Evolutionary conservation across 2,888 invertebrate genomes (phyloP), one percentile per base, ranked within the genome.

Genomic region (Tetramorium bicarinatum): DNA sequence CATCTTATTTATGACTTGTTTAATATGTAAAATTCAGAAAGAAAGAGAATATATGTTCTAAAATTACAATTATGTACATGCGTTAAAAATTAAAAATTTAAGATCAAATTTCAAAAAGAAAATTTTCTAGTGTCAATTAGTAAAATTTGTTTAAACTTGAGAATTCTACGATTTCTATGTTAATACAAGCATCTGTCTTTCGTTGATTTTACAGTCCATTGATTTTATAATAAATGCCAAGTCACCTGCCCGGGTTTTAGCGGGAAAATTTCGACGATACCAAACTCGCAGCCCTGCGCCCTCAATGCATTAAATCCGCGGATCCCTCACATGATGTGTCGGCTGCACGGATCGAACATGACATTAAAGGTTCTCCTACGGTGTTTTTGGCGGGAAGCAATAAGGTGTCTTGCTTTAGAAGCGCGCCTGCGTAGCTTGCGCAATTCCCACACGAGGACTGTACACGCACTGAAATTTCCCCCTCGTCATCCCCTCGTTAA

Each of bases 381-480:
- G 82, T 79, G 66, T 88, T 89, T 34, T 90, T 89, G 90, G 91
- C 90, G 90, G 91, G 90, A 89, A 90, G 82, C 54, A 85, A 84
- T 84, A 88, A 87, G 89, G 87, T 87, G 87, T 85, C 84, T 87
- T 82, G 87, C 47, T 72, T 74, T 52, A 18, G 79, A 75, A 34
- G 64, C 76, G 89, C 90, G 90, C 91, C 87, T 89, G 90, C 91
- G 90, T 93, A 92, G 92, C 93, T 93, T 92, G 92, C 92, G 86
- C 85, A 69, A 92, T 93, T 93, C 93, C 93, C 93, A 93, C 92
- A 92, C 89, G 83, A 87, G 81, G 66, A 76, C 80, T 72, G 85
- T 76, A 75, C 76, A 56, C 79, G 84, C 82, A 56, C 44, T 84
- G 59, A 71, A 83, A 86, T 90, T 88, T 82, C 85, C 86, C 83